phyloP scores from a whole-genome alignment of 2,113 vertebrate genomes.

The Chelonoidis abingdonii region DNA sequence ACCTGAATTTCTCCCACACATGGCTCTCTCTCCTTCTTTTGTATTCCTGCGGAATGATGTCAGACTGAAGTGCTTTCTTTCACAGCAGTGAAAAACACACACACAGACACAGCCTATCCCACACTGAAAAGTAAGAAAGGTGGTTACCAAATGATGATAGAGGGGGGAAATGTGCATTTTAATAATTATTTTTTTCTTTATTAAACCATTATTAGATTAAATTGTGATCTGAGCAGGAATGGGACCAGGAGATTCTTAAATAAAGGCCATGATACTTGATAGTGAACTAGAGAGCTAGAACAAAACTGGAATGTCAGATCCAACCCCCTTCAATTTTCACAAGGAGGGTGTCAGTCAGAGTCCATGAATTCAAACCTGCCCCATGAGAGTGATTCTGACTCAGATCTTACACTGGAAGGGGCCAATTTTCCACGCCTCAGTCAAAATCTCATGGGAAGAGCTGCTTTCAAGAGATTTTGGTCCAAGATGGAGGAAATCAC shows the following conservation, averaged over 20 bases:
- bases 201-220: neutral
- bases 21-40: neutral
- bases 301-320: neutral
- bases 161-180: neutral
- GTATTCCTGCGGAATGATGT: neutral
- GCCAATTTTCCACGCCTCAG: neutral
- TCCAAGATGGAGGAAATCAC: neutral
- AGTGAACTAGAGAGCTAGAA: neutral
- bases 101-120: neutral
- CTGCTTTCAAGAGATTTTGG: neutral
- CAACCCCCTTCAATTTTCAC: neutral
- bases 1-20: neutral
- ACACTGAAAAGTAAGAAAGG: rapidly evolving
- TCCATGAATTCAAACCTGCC: neutral
- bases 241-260: neutral
- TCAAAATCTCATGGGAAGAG: neutral
- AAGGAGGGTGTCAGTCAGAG: neutral
- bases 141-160: neutral
- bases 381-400: neutral
- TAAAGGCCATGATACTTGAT: neutral
- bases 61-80: neutral
- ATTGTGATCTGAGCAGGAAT: neutral
- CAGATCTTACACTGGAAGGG: too few relatives aligned
- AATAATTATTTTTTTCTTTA: neutral
- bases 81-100: neutral